phyloP scores from a whole-genome alignment of 2,113 vertebrate species.

The Limanda limanda region DNA sequence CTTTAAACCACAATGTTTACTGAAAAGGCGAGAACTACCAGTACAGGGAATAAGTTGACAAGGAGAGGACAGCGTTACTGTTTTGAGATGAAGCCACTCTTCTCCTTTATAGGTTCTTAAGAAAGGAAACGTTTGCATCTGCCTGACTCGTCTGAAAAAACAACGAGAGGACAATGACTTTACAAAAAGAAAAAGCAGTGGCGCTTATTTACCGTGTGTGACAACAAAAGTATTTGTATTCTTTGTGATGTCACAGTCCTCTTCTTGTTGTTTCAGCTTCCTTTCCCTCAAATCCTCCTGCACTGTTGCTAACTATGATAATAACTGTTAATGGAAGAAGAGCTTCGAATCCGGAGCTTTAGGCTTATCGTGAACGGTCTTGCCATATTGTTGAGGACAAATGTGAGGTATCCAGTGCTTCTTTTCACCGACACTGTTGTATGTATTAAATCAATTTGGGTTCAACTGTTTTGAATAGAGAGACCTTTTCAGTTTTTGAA shows the following conservation, averaged over 20 bases:
- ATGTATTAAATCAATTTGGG: neutral
- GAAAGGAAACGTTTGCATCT: conserved; percentile 61
- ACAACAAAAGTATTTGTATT: neutral
- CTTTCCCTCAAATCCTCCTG: conserved; percentile 48
- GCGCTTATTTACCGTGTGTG: neutral
- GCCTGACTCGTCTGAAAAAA: conserved; percentile 63
- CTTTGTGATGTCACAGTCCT: conserved; percentile 55
- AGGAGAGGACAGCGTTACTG: conserved; percentile 35
- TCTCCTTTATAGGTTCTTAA: conserved; percentile 8
- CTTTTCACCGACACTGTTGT: too few species aligned
- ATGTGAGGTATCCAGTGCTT: too few species aligned
- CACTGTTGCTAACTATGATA: neutral
- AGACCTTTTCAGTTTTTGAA: conserved; percentile 1
- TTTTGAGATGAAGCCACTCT: conserved; percentile 50
- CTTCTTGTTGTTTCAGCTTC: conserved; percentile 63
- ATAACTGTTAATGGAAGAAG: neutral
- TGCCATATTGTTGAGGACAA: too few species aligned
- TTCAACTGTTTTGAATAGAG: too few species aligned
- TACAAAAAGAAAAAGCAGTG: conserved; percentile 29
- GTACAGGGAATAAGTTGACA: conserved; percentile 1
- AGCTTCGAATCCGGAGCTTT: conserved; percentile 24
- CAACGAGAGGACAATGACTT: conserved; percentile 53
- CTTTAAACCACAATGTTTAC: neutral
- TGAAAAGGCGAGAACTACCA: neutral
- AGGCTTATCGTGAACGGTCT: neutral